These are phyloP conservation scores for Cosmorhoe ocellata DNA, from an alignment of 2,888 invertebrate genomes.

Conservation along the genomic window DNA sequence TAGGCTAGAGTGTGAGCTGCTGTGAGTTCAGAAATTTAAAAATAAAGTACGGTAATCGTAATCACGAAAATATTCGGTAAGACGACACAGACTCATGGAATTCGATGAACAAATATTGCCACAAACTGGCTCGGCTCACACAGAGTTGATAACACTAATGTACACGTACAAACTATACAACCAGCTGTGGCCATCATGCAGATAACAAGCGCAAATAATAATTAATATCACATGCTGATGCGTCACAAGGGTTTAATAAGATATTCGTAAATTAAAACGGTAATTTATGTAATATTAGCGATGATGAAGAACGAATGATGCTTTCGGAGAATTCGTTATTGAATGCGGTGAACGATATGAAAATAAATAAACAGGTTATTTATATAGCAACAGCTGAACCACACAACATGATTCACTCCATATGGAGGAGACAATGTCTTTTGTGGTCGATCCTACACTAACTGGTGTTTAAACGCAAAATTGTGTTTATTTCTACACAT, in stretches of 20 bases:
- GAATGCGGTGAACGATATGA: neutral
- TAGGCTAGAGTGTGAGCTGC: no score
- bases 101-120: conserved; percentile 59
- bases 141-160: conserved; percentile 24
- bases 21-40: neutral
- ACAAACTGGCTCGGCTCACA: conserved; percentile 38
- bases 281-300: conserved; percentile 3
- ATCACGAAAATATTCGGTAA: conserved; percentile 47
- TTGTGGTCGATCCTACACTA: no score
- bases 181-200: conserved; percentile 27
- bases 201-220: conserved; percentile 45
- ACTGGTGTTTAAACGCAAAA: no score
- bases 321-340: neutral
- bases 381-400: no score
- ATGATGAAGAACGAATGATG: neutral
- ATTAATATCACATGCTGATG: conserved; percentile 45
- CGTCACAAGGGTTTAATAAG: conserved; percentile 40
- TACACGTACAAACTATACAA: conserved; percentile 1
- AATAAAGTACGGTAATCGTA: conserved; percentile 36
- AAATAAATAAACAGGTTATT: no score
- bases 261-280: conserved; percentile 22
- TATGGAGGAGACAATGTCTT: no score
- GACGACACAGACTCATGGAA: conserved; percentile 48
- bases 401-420: no score
- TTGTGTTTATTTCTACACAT: no score